Evolutionary conservation across 1,140 invertebrate genomes (phyloP).

Genomic region (Helicorthomorpha holstii): DNA sequence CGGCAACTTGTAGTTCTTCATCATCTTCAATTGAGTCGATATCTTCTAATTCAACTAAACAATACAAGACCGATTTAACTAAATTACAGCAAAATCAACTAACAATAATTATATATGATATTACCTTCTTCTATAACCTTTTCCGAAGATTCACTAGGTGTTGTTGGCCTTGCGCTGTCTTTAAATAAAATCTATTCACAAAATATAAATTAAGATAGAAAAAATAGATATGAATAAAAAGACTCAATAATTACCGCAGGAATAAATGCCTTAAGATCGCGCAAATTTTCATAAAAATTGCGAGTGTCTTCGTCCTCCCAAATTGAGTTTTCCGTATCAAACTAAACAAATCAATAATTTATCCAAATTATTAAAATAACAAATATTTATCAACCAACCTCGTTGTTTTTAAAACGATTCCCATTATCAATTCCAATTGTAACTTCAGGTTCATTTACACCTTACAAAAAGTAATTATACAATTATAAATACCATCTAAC

Average conservation of each 20-base stretch:
- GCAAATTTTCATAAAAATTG: constrained; percentile 81
- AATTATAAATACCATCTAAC: background rate
- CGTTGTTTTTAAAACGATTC: constrained; percentile 14
- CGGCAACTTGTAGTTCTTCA: constrained; percentile 27
- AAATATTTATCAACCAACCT: constrained; percentile 10
- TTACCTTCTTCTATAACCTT: constrained; percentile 26
- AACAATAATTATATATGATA: too few relatives aligned
- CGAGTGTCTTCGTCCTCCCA: constrained; percentile 95
- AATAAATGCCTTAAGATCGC: constrained; percentile 80
- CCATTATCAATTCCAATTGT: constrained; percentile 8
- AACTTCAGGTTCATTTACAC: background rate
- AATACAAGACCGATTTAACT: constrained; percentile 9
- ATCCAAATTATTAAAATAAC: background rate
- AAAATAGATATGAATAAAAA: too few relatives aligned
- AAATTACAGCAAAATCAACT: constrained; percentile 6
- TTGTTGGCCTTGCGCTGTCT: constrained; percentile 24
- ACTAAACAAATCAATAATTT: constrained; percentile 3
- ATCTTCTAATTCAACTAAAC: constrained; percentile 19
- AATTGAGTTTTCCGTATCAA: constrained; percentile 14
- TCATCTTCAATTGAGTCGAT: constrained; percentile 14
- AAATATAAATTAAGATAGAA: too few relatives aligned
- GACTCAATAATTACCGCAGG: too few relatives aligned
- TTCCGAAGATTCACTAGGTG: constrained; percentile 14
- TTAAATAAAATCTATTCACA: constrained; percentile 31
- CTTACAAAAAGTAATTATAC: background rate